These are phyloP conservation scores for Ptychadena robeensis DNA, from an alignment of 2,797 vertebrate genomes.

Conservation along the genomic window DNA sequence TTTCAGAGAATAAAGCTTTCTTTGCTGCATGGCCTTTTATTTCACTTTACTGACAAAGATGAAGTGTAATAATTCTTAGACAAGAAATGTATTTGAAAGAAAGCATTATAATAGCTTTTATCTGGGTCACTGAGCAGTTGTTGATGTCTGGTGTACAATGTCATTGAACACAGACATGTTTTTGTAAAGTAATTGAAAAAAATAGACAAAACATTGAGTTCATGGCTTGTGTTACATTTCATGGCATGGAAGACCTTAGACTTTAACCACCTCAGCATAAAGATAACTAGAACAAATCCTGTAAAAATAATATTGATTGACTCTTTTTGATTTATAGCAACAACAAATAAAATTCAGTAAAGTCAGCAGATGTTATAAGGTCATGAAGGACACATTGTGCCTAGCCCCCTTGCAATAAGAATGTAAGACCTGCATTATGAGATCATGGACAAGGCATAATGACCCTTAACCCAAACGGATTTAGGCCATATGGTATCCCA, in stretches of 20 bases:
- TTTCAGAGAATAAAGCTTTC: neutral
- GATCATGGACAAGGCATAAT: conserved; percentile 28
- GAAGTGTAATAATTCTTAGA: neutral
- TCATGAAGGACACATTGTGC: conserved; percentile 21
- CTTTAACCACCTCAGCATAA: neutral
- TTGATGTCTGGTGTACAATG: conserved; percentile 53
- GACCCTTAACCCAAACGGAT: conserved; percentile 21
- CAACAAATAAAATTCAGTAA: neutral
- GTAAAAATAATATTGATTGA: neutral
- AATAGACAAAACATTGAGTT: conserved; percentile 28
- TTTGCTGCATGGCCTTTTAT: neutral
- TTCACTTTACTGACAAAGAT: neutral
- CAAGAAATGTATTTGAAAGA: neutral
- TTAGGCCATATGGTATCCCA: conserved; percentile 41
- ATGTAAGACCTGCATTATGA: conserved; percentile 26
- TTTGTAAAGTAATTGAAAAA: conserved; percentile 18
- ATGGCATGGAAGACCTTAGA: neutral
- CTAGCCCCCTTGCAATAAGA: neutral
- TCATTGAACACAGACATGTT: conserved; percentile 19
- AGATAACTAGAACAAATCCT: neutral
- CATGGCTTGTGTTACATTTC: neutral
- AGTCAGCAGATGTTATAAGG: conserved; percentile 42
- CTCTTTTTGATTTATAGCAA: neutral
- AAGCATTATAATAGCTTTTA: conserved; percentile 60
- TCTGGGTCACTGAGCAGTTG: conserved; percentile 69